Conservation (phyloP, 2,113 vertebrate species). For the Orycteropus afer region DNA sequence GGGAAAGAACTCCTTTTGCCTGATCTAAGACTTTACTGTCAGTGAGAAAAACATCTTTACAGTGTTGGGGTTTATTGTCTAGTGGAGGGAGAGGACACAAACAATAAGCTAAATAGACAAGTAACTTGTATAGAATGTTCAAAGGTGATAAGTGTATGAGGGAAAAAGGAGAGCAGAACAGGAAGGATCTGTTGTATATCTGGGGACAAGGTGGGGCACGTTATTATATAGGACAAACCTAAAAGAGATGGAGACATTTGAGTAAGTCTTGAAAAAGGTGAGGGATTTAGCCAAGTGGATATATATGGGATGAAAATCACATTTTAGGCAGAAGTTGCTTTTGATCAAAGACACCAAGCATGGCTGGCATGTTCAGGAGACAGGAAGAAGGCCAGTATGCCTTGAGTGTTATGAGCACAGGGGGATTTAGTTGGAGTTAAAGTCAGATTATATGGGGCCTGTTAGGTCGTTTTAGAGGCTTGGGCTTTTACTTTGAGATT, state of each 20-base stretch:
- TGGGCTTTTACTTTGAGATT: conserved; percentile 51
- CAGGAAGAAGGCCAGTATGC: not conserved
- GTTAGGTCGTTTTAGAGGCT: conserved; percentile 60
- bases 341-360: not conserved
- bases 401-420: not conserved
- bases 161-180: not conserved
- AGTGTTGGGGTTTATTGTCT: not conserved
- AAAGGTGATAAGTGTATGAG: not conserved
- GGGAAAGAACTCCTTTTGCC: not conserved
- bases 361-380: not conserved
- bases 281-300: not conserved
- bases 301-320: not conserved
- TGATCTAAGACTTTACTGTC: not conserved
- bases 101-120: not conserved
- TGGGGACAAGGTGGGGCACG: not conserved
- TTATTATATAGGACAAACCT: not conserved
- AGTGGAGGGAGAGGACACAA: not conserved
- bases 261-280: not conserved
- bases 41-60: not conserved
- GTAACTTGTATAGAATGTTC: no score
- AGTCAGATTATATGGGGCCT: conserved; percentile 16
- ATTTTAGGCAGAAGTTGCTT: not conserved
- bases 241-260: not conserved
- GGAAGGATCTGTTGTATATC: not conserved
- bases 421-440: not conserved